Evolutionary conservation across 2,113 vertebrate species (phyloP).

Genomic region (Brachyistius frenatus): DNA sequence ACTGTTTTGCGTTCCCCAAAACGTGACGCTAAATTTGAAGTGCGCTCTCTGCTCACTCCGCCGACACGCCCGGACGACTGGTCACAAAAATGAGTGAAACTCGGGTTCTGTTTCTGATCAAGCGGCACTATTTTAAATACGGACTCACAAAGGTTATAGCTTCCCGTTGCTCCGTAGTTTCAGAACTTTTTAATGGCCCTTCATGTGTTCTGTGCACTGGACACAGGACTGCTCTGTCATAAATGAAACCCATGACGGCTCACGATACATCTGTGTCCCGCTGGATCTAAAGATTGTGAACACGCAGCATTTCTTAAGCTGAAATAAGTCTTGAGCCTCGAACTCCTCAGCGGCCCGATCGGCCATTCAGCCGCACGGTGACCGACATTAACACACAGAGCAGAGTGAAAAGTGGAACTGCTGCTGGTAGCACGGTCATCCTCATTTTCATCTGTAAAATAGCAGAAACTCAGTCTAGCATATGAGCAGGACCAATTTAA

Average conservation of each 20-base stretch:
- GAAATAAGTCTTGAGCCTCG: slow-evolving; percentile 21
- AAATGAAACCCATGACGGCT: slow-evolving; percentile 25
- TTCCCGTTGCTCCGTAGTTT: too few species aligned
- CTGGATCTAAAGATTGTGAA: slow-evolving; percentile 31
- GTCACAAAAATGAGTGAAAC: too few species aligned
- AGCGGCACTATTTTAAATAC: too few species aligned
- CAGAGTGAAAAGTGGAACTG: background rate
- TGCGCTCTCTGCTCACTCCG: too few species aligned
- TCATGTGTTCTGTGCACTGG: slow-evolving; percentile 1
- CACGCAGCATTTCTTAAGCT: slow-evolving; percentile 31
- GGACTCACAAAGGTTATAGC: too few species aligned
- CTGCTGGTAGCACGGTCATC: slow-evolving; percentile 1
- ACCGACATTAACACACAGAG: slow-evolving; percentile 1
- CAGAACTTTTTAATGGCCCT: too few species aligned
- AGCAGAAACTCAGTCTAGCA: slow-evolving; percentile 18
- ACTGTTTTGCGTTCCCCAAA: too few species aligned
- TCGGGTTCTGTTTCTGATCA: too few species aligned
- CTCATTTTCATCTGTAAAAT: slow-evolving; percentile 32
- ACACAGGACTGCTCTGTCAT: slow-evolving; percentile 4
- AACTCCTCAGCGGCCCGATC: slow-evolving; percentile 4
- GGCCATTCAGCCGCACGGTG: slow-evolving; percentile 2
- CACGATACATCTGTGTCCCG: slow-evolving; percentile 25
- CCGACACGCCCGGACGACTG: too few species aligned
- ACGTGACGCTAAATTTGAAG: too few species aligned
- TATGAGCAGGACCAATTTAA: slow-evolving; percentile 38